Evolutionary conservation across 1,140 invertebrate species (phyloP), one percentile per base, ranked within the genome.

Genomic region (Drosophila nigrodunni): DNA sequence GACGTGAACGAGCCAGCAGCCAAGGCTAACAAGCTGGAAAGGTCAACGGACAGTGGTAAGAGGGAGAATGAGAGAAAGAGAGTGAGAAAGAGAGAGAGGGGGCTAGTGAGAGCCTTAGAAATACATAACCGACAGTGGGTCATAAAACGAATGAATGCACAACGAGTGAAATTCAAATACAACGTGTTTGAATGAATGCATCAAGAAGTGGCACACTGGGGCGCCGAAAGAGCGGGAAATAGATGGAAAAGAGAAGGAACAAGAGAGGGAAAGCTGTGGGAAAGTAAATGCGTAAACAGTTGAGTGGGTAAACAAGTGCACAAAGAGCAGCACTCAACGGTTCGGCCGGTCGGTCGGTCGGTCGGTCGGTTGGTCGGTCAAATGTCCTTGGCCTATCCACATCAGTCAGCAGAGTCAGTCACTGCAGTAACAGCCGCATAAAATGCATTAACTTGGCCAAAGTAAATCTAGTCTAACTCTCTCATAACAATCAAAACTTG

Each of bases 71-170:
- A 6, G 25, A 30, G 25, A 1, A 4, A 30, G 25, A 1, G 2
- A 30, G 25, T 2, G 25, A 30, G 18, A 21, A 21, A 30, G 25
- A 30, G 25, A 30, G 25, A 30, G 25, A 6, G 25, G 0, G 25
- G 25, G 25, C 2, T 2, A 30, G 6, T 30, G 6, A 30, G n/a
- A 2, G 50, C 25, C 39, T 60, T 65, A 50, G 74, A 82, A 82
- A 66, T 67, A 35, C 35, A 37, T 37, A 49, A 43, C 62, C 59
- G 64, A 71, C 50, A 64, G 52, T 68, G 65, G 70, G 57, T 66
- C 81, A 85, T 80, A 74, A 85, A 83, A 74, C 52, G 71, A 71
- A 79, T 89, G 77, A 89, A 89, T 89, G 77, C 80, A 74, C 85
- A 89, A 72, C 66, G 74, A 83, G 85, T 80, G 70, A 82, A 83